Evolutionary conservation across 2,113 vertebrate genomes (phyloP), one percentile per base, ranked within the genome.

Genomic region (Isichthys henryi): DNA sequence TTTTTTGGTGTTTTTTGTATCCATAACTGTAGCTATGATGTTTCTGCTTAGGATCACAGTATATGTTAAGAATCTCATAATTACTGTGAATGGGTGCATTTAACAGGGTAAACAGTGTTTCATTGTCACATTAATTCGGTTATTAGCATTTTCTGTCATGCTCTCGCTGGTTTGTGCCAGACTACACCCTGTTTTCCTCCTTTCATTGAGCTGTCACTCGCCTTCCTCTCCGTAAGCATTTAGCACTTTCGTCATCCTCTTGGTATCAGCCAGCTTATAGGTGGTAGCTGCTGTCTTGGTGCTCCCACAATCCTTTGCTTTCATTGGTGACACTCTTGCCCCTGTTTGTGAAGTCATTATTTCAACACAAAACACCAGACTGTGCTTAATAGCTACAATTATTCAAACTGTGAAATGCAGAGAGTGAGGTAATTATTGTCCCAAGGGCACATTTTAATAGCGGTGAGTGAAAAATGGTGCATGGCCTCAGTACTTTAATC

Each of bases 281-380:
- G 23, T 10, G 3, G 8, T 13, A 19, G 39, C 13, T 48, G 82
- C 82, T 5, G 45, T 21, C 9, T 23, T 9, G 10, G 35, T 15
- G 82, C 45, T 84, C 82, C 82, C 82, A 84, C 39, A 84, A 84
- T 84, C 82, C 82, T 46, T 23, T 83, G 43, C 80, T 48, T 83
- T 83, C 77, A 39, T 8, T 45, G 19, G 17, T 82, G 39, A 45
- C 31, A 21, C 35, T 82, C 77, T 82, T 45, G 31, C 31, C 27
- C 74, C 35, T 80, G 56, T 9, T 70, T 70, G n/a, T 70, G 62
- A 31, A 31, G n/a, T 70, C 62, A 66, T 66, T 27, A 66, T 66
- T 66, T 66, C n/a, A 70, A 27, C 62, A 70, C 62, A 27, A 70
- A 70, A 70, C 62, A 31, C 9, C 62, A 70, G 62, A 31, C n/a